Conservation (phyloP, 2,888 invertebrate genomes). For the Drosophila ustulata region DNA sequence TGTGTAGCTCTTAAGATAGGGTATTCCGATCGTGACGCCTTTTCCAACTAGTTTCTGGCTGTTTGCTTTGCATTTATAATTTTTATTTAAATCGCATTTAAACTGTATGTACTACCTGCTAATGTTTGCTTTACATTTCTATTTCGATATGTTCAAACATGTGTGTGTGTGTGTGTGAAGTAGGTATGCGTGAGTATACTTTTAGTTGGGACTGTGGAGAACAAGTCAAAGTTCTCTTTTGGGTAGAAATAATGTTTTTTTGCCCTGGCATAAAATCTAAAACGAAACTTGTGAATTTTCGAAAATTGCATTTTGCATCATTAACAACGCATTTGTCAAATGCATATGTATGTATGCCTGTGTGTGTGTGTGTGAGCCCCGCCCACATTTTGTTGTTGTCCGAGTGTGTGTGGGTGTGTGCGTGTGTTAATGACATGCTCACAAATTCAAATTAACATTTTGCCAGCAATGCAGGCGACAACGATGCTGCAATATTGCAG, state of each 20-base stretch:
- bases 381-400: constrained; percentile 34
- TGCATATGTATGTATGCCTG: constrained; percentile 52
- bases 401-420: constrained; percentile 39
- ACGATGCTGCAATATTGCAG: constrained; percentile 46
- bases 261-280: constrained; percentile 51
- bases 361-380: not conserved
- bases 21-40: not conserved
- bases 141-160: constrained; percentile 10
- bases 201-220: constrained; percentile 4
- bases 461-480: constrained; percentile 72
- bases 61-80: constrained; percentile 40
- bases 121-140: constrained; percentile 24
- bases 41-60: not conserved
- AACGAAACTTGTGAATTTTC: constrained; percentile 71
- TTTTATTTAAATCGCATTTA: constrained; percentile 48
- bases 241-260: constrained; percentile 26
- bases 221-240: constrained; percentile 24
- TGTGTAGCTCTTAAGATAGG: not conserved
- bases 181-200: not conserved
- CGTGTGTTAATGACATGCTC: constrained; percentile 81
- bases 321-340: constrained; percentile 81
- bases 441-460: constrained; percentile 83
- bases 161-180: not conserved
- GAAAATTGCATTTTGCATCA: constrained; percentile 80
- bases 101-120: constrained; percentile 28